A percentile compares a stretch with the other conserved stretches of the same genome.
Evolutionary conservation across 2,113 vertebrate species (phyloP).

Genomic region (Anhinga anhinga): DNA sequence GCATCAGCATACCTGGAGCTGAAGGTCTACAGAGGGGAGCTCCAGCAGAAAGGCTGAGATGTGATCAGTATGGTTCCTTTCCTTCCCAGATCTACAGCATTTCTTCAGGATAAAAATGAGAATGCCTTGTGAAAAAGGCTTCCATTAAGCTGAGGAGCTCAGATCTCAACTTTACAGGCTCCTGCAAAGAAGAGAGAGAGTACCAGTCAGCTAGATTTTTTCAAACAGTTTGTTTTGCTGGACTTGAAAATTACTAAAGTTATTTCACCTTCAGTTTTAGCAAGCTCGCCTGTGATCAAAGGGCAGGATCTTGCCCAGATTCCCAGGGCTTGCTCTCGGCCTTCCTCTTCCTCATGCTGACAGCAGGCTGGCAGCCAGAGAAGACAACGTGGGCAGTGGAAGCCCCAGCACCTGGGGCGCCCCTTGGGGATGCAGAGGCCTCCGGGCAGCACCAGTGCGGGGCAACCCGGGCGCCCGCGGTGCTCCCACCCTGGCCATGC

Average conservation of each 20-base stretch:
- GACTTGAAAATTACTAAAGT: background rate
- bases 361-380: background rate
- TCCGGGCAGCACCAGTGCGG: background rate
- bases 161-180: background rate
- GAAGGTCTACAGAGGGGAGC: no score
- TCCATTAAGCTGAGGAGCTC: background rate
- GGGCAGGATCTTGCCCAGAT: background rate
- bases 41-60: background rate
- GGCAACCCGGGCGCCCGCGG: accelerated
- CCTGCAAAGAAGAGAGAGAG: background rate
- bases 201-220: background rate
- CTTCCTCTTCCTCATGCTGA: background rate
- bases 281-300: background rate
- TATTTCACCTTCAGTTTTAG: background rate
- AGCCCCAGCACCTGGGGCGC: background rate
- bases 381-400: accelerated
- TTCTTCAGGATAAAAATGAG: background rate
- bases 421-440: no score
- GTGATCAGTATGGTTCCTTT: background rate
- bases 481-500: no score
- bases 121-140: background rate
- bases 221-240: background rate
- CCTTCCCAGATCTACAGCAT: no score
- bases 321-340: background rate
- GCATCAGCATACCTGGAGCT: background rate